phyloP scores from a whole-genome alignment of 2,113 vertebrate species.

The Nerophis lumbriciformis region DNA sequence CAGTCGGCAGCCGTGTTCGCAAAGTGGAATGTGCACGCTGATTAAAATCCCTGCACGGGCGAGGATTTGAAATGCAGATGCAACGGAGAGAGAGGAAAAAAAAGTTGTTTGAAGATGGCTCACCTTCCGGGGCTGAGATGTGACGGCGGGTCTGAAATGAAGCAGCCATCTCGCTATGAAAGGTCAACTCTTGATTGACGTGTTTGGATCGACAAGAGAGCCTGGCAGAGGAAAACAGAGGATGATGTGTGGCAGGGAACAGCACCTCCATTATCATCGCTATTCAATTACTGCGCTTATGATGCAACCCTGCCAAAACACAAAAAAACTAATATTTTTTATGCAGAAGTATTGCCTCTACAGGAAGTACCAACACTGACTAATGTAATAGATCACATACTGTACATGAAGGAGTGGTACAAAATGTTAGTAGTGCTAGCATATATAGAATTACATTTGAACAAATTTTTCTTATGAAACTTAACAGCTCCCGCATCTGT shows the following conservation, averaged over 20 bases:
- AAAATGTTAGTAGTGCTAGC: too few relatives aligned
- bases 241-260: not conserved
- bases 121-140: conserved; percentile 23
- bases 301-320: too few relatives aligned
- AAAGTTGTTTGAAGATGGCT: conserved; percentile 26
- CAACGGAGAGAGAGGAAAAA: not conserved
- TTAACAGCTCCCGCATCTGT: too few relatives aligned
- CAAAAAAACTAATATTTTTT: too few relatives aligned
- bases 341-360: too few relatives aligned
- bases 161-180: conserved; percentile 41
- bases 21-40: conserved; percentile 1
- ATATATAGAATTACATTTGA: too few relatives aligned
- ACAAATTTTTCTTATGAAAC: too few relatives aligned
- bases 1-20: conserved; percentile 10
- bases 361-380: too few relatives aligned
- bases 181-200: conserved; percentile 44
- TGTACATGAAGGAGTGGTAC: too few relatives aligned
- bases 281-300: too few relatives aligned
- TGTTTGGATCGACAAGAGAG: not conserved
- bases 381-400: too few relatives aligned
- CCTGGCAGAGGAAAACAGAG: not conserved
- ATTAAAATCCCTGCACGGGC: conserved; percentile 2
- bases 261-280: not conserved
- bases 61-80: conserved; percentile 44
- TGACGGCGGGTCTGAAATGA: conserved; percentile 27